Evolutionary conservation across 1,140 invertebrate species (phyloP).

Genomic region (Neocloeon triangulifer): DNA sequence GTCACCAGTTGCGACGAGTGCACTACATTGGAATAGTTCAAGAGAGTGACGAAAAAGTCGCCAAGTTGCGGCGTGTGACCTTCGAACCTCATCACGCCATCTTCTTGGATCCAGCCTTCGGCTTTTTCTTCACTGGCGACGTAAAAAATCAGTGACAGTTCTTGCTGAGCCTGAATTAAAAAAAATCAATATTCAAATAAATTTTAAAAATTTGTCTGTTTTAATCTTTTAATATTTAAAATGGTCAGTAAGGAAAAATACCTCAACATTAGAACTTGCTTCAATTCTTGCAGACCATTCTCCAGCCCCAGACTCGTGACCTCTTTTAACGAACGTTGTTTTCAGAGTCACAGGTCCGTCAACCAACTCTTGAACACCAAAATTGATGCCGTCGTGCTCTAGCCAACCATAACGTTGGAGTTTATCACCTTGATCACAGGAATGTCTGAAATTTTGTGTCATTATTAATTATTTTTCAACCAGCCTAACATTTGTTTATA

Average conservation of each 20-base stretch:
- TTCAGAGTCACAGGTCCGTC: constrained; percentile 54
- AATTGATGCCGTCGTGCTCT: constrained; percentile 74
- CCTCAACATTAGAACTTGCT: constrained; percentile 34
- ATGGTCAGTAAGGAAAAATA: constrained; percentile 5
- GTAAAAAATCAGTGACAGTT: constrained; percentile 50
- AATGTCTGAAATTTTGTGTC: constrained; percentile 61
- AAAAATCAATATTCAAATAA: too few relatives aligned
- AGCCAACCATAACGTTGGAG: constrained; percentile 66
- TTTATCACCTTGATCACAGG: constrained; percentile 78
- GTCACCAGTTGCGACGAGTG: constrained; percentile 54
- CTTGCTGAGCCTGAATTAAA: too few relatives aligned
- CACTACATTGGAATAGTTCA: constrained; percentile 27
- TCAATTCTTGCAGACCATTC: constrained; percentile 80
- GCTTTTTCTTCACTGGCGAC: constrained; percentile 46
- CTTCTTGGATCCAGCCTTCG: constrained; percentile 31
- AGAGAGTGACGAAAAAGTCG: constrained; percentile 39
- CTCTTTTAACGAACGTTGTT: constrained; percentile 75
- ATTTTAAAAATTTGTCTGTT: too few relatives aligned
- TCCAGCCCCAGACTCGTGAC: constrained; percentile 55
- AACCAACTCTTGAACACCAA: constrained; percentile 76
- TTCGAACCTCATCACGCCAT: constrained; percentile 44
- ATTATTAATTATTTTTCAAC: too few relatives aligned
- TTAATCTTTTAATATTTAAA: too few relatives aligned
- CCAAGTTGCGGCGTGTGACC: constrained; percentile 58
- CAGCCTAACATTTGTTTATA: constrained; percentile 1